Percentiles rank a stretch among this genome's conserved stretches.
Conservation (phyloP, 2,888 invertebrate genomes). For the Lepidochrysops patricia region DNA sequence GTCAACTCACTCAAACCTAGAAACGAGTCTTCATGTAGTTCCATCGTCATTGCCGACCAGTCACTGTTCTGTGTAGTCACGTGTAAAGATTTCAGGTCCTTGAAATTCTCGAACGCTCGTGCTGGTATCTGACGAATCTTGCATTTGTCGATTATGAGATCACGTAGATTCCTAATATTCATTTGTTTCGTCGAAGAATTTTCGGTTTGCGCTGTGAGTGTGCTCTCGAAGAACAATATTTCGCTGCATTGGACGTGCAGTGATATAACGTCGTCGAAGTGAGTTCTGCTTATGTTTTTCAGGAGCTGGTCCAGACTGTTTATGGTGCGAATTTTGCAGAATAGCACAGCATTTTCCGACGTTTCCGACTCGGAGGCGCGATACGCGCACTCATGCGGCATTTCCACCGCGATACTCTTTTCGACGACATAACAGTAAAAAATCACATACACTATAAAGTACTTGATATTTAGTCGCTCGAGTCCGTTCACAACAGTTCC, state of each 20-base stretch:
- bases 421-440: constrained; percentile 63
- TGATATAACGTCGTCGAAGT: constrained; percentile 78
- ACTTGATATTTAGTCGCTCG: constrained; percentile 64
- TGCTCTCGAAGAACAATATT: constrained; percentile 82
- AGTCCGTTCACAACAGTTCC: constrained; percentile 60
- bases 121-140: constrained; percentile 84
- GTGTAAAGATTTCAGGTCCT: constrained; percentile 78
- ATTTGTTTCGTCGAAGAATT: constrained; percentile 67
- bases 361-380: constrained; percentile 74
- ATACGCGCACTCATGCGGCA: constrained; percentile 83
- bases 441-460: constrained; percentile 68
- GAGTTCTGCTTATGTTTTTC: constrained; percentile 79
- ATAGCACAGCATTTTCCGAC: constrained; percentile 73
- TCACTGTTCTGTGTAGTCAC: constrained; percentile 85
- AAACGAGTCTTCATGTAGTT: constrained; percentile 80
- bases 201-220: constrained; percentile 69
- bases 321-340: constrained; percentile 82
- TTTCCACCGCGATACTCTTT: constrained; percentile 56
- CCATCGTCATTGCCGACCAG: constrained; percentile 86
- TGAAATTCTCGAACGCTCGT: constrained; percentile 79
- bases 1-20: constrained; percentile 79
- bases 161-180: constrained; percentile 78
- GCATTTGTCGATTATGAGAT: constrained; percentile 82
- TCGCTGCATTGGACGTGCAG: constrained; percentile 83
- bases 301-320: constrained; percentile 79